Evolutionary conservation across 2,113 vertebrate genomes (phyloP).

Genomic region (Onychostruthus taczanowskii): DNA sequence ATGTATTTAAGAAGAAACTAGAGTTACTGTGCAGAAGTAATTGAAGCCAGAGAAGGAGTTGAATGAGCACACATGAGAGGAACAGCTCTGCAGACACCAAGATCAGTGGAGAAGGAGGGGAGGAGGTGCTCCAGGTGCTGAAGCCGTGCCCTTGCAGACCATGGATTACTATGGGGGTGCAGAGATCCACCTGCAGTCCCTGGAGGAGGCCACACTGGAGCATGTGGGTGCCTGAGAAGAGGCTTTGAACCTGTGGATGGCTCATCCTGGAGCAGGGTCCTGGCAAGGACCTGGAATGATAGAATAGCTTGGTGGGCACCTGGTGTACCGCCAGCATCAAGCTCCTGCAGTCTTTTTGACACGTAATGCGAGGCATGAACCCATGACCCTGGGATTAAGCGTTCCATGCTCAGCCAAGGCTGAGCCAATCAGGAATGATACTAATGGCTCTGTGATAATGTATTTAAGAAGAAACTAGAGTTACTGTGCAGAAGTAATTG

Average conservation of each 20-base stretch:
- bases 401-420: background rate
- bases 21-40: background rate
- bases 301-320: background rate
- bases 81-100: background rate
- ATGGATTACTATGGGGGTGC: background rate
- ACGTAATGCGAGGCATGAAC: background rate
- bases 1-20: background rate
- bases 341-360: background rate
- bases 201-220: background rate
- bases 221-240: background rate
- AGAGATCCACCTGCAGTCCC: background rate
- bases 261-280: background rate
- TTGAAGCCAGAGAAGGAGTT: background rate
- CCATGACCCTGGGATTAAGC: background rate
- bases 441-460: background rate
- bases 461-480: background rate
- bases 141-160: background rate
- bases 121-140: background rate
- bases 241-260: background rate
- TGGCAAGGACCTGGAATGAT: background rate
- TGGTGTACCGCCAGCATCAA: fast-evolving
- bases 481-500: background rate
- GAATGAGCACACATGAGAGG: background rate
- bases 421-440: background rate
- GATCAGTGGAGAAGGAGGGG: background rate